These are phyloP conservation scores for Mus musculus DNA, from an alignment of 2,113 vertebrate genomes.

Conservation along the genomic window DNA sequence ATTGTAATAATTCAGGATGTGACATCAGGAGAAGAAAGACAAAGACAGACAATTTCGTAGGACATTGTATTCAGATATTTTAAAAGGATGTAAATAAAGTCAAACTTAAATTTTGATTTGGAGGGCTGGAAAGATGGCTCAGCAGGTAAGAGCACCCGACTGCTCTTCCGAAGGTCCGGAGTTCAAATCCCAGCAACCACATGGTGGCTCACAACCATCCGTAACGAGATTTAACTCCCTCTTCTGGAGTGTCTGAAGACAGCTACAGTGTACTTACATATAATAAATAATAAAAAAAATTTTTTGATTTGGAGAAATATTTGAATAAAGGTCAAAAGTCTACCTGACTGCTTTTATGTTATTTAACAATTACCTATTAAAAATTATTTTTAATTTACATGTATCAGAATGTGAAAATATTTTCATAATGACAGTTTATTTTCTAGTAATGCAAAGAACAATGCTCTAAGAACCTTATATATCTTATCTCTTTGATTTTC, in stretches of 20 bases:
- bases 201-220: no score
- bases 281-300: no score
- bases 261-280: no score
- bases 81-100: background rate
- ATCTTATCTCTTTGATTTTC: background rate
- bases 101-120: background rate
- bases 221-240: no score
- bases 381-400: background rate
- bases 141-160: no score
- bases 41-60: background rate
- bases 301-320: background rate
- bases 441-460: background rate
- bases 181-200: no score
- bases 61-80: background rate
- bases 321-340: background rate
- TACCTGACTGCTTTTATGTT: background rate
- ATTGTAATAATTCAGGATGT: background rate
- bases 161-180: no score
- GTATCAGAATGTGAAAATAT: background rate
- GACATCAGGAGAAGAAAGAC: background rate
- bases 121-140: no score
- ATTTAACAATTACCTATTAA: background rate
- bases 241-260: no score
- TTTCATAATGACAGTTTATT: no score
- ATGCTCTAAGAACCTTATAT: background rate